Percentiles rank a stretch among this genome's conserved stretches.
Conservation (phyloP, 2,113 vertebrate genomes). For the Chinchilla lanigera region DNA sequence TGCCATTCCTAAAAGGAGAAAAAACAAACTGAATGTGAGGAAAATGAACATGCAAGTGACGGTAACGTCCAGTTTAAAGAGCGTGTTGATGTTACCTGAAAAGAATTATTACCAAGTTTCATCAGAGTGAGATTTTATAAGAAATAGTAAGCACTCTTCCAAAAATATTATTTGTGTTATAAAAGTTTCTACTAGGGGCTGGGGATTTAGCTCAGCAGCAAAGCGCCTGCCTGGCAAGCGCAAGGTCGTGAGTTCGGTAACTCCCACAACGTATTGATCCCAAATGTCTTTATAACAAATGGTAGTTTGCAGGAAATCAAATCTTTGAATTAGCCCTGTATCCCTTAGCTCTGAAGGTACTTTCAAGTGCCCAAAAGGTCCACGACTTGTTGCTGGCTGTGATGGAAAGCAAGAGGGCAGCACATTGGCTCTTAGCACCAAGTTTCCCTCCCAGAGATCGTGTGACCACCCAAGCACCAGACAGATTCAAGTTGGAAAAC, state of each 20-base stretch:
- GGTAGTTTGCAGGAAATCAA: background rate
- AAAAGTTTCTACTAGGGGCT: too few relatives aligned
- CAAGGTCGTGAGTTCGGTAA: background rate
- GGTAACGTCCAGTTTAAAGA: background rate
- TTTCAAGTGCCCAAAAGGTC: background rate
- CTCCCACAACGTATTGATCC: background rate
- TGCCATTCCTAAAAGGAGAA: constrained; percentile 96
- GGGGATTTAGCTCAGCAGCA: too few relatives aligned
- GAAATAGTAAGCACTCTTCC: background rate
- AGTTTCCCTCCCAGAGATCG: background rate
- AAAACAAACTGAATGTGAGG: constrained; percentile 77
- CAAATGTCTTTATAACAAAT: background rate
- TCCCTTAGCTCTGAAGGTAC: background rate
- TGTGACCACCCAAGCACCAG: background rate
- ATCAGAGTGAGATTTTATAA: background rate
- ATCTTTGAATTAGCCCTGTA: background rate
- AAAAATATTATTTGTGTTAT: background rate
- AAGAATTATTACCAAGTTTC: background rate
- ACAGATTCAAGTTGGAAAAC: background rate
- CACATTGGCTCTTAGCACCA: background rate
- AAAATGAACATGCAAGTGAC: background rate
- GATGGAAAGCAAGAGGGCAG: background rate
- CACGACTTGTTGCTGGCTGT: background rate
- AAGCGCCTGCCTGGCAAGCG: too few relatives aligned
- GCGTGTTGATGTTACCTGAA: background rate